phyloP scores from a whole-genome alignment of 2,888 invertebrate genomes.

The Odontomyia ornata region DNA sequence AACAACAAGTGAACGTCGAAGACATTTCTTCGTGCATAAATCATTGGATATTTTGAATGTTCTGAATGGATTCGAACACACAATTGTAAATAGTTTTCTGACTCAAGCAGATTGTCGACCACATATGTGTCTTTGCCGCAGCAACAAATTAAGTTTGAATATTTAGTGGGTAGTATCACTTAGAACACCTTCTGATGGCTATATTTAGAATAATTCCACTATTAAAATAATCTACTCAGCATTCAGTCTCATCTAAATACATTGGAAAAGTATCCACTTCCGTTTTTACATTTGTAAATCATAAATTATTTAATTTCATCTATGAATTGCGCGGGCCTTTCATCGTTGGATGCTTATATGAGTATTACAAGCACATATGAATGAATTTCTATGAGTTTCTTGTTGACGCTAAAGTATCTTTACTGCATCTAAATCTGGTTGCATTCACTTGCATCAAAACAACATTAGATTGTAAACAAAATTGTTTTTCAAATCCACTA shows the following conservation, averaged over 20 bases:
- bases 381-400: background rate
- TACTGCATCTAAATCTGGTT: background rate
- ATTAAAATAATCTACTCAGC: too few species aligned
- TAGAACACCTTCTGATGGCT: too few species aligned
- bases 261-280: constrained; percentile 7
- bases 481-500: background rate
- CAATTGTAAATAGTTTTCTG: too few species aligned
- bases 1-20: too few species aligned
- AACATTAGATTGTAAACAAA: background rate
- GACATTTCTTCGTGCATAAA: too few species aligned
- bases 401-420: background rate
- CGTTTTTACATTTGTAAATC: background rate
- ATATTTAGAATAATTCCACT: too few species aligned
- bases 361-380: background rate
- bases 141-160: too few species aligned
- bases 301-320: background rate
- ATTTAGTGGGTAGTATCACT: too few species aligned
- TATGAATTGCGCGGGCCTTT: background rate
- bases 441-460: background rate
- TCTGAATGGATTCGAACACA: too few species aligned
- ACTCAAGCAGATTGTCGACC: too few species aligned
- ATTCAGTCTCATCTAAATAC: background rate
- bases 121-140: too few species aligned
- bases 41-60: too few species aligned
- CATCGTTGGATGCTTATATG: background rate